A percentile compares a stretch with the other conserved stretches of the same genome.
phyloP scores from a whole-genome alignment of 2,113 vertebrate genomes.

The Mesoclemmys tuberculata region DNA sequence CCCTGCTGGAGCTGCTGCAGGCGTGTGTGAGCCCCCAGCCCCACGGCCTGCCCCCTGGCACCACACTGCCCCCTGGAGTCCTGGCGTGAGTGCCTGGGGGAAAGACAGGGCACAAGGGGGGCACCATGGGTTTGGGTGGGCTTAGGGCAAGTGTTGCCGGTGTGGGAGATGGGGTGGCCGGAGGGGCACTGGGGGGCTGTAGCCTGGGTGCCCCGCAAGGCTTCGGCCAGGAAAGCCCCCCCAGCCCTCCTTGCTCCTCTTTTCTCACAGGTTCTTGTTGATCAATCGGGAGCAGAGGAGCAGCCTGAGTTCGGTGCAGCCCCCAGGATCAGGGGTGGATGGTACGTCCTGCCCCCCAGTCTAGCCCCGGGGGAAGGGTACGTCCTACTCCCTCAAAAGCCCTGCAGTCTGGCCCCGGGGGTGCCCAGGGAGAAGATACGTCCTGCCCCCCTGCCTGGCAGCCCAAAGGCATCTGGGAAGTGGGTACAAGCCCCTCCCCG shows the following conservation, averaged over 20 bases:
- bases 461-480: neutral
- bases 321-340: slow-evolving; percentile 12
- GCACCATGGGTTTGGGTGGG: too few species aligned
- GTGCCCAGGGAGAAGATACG: too few species aligned
- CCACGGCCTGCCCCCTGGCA: slow-evolving; percentile 75
- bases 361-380: neutral
- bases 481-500: neutral
- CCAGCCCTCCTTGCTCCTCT: neutral
- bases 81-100: slow-evolving; percentile 75
- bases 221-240: neutral
- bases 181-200: neutral
- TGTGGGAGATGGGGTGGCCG: neutral
- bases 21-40: slow-evolving; percentile 78
- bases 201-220: neutral
- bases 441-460: neutral
- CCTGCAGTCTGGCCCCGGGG: too few species aligned
- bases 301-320: slow-evolving; percentile 79
- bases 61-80: slow-evolving; percentile 80
- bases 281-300: slow-evolving; percentile 87
- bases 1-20: slow-evolving; percentile 81
- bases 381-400: too few species aligned
- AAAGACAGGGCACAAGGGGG: neutral
- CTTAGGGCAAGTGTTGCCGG: too few species aligned
- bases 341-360: neutral
- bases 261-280: slow-evolving; percentile 77